Conservation (phyloP, 2,113 vertebrate genomes). For the Edolisoma coerulescens region DNA sequence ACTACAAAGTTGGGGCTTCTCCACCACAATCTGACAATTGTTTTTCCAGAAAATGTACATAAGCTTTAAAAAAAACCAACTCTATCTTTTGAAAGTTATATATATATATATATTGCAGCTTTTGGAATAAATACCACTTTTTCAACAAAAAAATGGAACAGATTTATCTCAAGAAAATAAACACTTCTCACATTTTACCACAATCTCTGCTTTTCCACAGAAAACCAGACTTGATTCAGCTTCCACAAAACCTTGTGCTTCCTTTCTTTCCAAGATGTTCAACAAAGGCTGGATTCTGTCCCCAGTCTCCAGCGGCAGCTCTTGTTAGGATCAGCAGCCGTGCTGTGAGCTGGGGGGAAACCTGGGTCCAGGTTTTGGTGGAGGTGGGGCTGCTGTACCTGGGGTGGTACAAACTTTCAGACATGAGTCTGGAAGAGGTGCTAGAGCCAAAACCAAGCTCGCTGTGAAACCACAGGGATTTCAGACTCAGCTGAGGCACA, state of each 20-base stretch:
- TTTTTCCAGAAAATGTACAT: not conserved
- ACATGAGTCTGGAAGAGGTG: fast-evolving
- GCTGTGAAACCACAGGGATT: not conserved
- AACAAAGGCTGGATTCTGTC: not conserved
- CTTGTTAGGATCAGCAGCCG: not conserved
- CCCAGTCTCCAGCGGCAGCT: not conserved
- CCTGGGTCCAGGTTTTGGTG: not conserved
- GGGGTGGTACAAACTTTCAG: not conserved
- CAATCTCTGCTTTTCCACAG: not conserved
- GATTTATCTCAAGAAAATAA: not conserved
- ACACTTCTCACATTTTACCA: not conserved
- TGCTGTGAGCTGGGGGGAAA: not conserved
- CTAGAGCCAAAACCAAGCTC: not conserved
- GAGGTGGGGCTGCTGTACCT: fast-evolving
- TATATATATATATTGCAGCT: not conserved
- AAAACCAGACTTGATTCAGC: not conserved
- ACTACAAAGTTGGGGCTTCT: not conserved
- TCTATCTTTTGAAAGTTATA: not conserved
- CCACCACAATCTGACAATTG: not conserved
- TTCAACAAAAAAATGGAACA: not conserved
- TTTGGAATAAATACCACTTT: not conserved
- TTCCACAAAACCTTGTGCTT: not conserved
- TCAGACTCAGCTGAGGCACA: not conserved
- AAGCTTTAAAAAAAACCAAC: not conserved
- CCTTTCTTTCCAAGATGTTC: not conserved